Evolutionary conservation across 30 jellyfish, hydroid and myxozoan species (phyloP), one percentile per base, ranked within the genome.

Genomic region (Turritopsis dohrnii): DNA sequence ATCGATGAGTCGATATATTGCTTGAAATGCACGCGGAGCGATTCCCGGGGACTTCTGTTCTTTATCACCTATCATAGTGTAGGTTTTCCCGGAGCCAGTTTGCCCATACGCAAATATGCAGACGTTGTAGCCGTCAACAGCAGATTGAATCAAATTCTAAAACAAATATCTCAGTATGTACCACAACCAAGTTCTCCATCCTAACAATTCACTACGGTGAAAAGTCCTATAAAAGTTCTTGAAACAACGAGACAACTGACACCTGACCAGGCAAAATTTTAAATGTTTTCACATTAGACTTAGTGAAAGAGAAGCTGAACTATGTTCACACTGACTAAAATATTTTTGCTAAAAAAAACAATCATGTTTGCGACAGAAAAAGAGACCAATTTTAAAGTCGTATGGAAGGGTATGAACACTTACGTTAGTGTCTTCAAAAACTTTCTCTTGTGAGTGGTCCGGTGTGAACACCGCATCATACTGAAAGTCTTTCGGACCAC

Each of bases 21-120:
- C 88, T 54, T 92, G 28, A 76, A 92, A 92, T 8, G 98, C 92
- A 25, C 98, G 88, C 54, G 98, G 98, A 8, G 95, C 96, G 24
- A 92, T 92, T 7, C 98, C 98, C n/a, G 98, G 98, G 60, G 83
- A 92, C 84, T 87, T 87, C 73, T 89, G 96, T 30, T 91, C 96
- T 52, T 87, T 91, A 88, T 92, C 96, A 24, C 98, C 98, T 25
- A 92, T 87, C 81, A 92, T 89, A 13, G 98, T 92, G 85, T 80
- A 88, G 16, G 98, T 92, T 84, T 92, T 92, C 22, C 96, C 98
- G 72, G 95, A 84, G 16, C 98, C 98, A 7, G 98, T 92, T 72
- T 92, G 98, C 24, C 98, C 98, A 75, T 92, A 92, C 4, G 98
- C 98, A 84, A 92, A 92, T 20, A 92, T 92, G 75, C 98, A 92